These are phyloP conservation scores for Phalloptychus januarius DNA, from an alignment of 2,797 vertebrate genomes.

Conservation along the genomic window DNA sequence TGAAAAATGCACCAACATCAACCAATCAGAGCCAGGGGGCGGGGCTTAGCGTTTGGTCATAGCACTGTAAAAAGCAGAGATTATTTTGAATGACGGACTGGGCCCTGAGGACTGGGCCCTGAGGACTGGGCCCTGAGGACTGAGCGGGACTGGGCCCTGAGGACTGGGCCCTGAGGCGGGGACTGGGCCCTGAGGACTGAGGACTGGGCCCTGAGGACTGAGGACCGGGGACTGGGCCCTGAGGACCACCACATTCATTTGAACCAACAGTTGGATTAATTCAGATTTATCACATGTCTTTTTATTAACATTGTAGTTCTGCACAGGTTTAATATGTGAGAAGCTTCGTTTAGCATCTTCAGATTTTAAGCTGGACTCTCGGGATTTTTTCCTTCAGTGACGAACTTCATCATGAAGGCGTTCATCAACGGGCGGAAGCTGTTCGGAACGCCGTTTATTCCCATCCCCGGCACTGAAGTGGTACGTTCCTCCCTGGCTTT, in stretches of 20 bases:
- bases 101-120: too few relatives aligned
- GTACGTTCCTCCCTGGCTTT: conserved; percentile 73
- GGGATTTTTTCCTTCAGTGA: conserved; percentile 82
- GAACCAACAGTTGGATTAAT: neutral
- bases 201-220: too few relatives aligned
- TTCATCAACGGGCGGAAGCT: conserved; percentile 98
- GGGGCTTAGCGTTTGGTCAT: too few relatives aligned
- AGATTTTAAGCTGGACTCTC: neutral
- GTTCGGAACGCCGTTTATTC: conserved; percentile 95
- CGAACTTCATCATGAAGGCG: conserved; percentile 99
- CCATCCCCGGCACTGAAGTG: conserved; percentile 89
- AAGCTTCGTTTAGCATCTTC: neutral
- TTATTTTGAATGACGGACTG: too few relatives aligned
- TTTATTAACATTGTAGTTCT: neutral
- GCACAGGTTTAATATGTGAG: neutral
- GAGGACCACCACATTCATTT: neutral
- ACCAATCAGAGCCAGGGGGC: too few relatives aligned
- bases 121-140: too few relatives aligned
- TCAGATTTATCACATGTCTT: neutral
- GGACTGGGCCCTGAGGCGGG: too few relatives aligned
- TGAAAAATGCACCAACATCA: too few relatives aligned
- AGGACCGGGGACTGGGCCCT: neutral
- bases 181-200: too few relatives aligned
- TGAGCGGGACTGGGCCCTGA: too few relatives aligned
- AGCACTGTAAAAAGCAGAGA: too few relatives aligned